Conservation (phyloP, 2,113 vertebrate species). For the Pipra filicauda region DNA sequence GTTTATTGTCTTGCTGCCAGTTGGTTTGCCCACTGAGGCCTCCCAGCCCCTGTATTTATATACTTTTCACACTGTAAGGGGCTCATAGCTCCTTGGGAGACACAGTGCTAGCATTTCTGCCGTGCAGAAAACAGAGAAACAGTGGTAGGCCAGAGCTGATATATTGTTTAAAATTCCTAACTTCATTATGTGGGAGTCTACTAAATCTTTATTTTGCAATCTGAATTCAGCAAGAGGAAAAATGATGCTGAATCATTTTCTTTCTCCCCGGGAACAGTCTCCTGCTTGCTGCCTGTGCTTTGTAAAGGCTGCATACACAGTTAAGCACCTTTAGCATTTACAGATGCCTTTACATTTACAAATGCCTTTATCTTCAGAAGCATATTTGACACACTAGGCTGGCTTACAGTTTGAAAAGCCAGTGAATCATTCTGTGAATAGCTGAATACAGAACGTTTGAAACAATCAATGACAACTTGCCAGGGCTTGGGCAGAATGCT, state of each 20-base stretch:
- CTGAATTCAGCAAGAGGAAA: background rate
- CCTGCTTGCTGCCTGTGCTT: conserved; percentile 5
- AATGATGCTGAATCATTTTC: conserved; percentile 19
- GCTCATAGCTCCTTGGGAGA: background rate
- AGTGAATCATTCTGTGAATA: conserved; percentile 40
- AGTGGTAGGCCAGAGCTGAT: background rate
- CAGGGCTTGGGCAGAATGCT: background rate
- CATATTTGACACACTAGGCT: conserved; percentile 58
- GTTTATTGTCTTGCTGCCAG: background rate
- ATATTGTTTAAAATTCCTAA: background rate
- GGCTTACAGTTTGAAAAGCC: conserved; percentile 48
- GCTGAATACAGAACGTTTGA: conserved; percentile 42
- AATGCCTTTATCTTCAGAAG: conserved; percentile 61
- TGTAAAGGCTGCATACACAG: conserved; percentile 48
- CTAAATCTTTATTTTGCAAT: conserved; percentile 43
- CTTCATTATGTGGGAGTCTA: background rate
- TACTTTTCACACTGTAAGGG: background rate
- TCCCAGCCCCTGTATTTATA: background rate
- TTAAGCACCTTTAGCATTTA: conserved; percentile 28
- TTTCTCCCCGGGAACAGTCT: background rate
- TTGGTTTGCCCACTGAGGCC: background rate
- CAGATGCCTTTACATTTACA: conserved; percentile 55
- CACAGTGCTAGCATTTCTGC: background rate
- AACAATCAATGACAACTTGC: conserved; percentile 56
- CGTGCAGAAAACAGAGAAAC: background rate